phyloP scores from a whole-genome alignment of 2,797 vertebrate species.

The Lophotriccus pileatus region DNA sequence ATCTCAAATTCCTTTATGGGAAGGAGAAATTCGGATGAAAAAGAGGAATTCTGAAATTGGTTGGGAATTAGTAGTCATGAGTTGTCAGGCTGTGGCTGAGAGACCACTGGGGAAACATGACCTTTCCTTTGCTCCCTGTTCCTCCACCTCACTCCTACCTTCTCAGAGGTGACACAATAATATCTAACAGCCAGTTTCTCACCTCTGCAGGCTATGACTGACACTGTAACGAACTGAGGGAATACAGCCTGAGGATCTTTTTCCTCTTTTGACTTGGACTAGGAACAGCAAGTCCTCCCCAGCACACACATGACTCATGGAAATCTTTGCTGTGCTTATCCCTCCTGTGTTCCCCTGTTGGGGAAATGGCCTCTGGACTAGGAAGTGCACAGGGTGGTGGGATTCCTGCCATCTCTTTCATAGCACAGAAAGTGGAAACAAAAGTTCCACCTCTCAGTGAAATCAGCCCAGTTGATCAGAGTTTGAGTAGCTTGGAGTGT shows the following conservation, averaged over 20 bases:
- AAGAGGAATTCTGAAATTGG: not conserved
- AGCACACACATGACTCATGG: fast-evolving
- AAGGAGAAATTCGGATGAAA: not conserved
- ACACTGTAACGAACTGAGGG: not conserved
- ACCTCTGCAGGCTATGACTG: slow-evolving; percentile 36
- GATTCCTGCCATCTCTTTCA: not conserved
- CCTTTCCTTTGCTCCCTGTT: not conserved
- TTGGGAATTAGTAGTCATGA: not conserved
- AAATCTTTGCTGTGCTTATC: not conserved
- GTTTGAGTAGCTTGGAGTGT: not conserved
- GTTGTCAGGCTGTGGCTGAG: not conserved
- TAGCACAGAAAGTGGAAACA: not conserved
- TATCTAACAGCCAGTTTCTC: slow-evolving; percentile 22
- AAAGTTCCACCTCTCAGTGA: not conserved
- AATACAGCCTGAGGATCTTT: not conserved
- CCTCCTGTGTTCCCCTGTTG: fast-evolving
- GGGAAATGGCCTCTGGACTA: not conserved
- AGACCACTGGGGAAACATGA: not conserved
- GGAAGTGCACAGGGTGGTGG: not conserved
- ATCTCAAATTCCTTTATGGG: not conserved
- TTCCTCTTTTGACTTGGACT: not conserved
- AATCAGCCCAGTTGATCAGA: not conserved
- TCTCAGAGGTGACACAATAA: slow-evolving; percentile 1
- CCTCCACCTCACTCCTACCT: not conserved
- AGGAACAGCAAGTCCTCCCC: not conserved